Evolutionary conservation across 2,888 invertebrate genomes (phyloP), one percentile per base, ranked within the genome.

Genomic region (Ceramica pisi): DNA sequence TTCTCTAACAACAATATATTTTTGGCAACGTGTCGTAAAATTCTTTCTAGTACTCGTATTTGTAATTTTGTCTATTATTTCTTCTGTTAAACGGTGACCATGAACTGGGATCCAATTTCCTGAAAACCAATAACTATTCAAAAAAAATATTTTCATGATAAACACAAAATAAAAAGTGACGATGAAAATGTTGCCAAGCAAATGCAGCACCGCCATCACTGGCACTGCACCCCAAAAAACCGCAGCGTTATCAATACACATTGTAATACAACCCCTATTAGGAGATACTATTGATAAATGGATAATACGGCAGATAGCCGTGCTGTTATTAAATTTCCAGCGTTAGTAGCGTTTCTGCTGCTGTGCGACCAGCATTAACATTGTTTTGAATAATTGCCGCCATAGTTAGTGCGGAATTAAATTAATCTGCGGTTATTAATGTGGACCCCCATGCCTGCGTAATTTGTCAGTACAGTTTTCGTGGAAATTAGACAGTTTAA

Each of bases 271-370:
- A 77, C 78, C 78, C 76, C 69, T 73, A 84, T 84, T 79, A 84
- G 83, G 57, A 74, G 72, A 75, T 78, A 82, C 69, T 81, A 84
- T 75, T 80, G 86, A 85, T 87, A 78, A 85, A 82, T 81, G 77
- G 70, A 82, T 86, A 74, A 75, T 51, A 60, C 46, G 38, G 38
- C 63, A 76, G 85, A 83, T 72, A 74, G 67, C 66, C 46, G 51
- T 60, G 59, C 55, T 80, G 62, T 73, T 78, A 84, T 86, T 80
- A 78, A 80, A 84, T 86, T 86, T 82, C 74, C 75, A 75, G 38
- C 62, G 56, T 72, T 71, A 63, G 71, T 64, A 75, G 38, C 62
- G 56, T 72, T 71, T 65, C 73, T 64, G 60, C 61, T 46, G 61
- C 51, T 61, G 63, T 48, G 55, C 73, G 67, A 72, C 66, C 57